Conservation (phyloP, 2,113 vertebrate genomes). For the Machaerirhynchus nigripectus region DNA sequence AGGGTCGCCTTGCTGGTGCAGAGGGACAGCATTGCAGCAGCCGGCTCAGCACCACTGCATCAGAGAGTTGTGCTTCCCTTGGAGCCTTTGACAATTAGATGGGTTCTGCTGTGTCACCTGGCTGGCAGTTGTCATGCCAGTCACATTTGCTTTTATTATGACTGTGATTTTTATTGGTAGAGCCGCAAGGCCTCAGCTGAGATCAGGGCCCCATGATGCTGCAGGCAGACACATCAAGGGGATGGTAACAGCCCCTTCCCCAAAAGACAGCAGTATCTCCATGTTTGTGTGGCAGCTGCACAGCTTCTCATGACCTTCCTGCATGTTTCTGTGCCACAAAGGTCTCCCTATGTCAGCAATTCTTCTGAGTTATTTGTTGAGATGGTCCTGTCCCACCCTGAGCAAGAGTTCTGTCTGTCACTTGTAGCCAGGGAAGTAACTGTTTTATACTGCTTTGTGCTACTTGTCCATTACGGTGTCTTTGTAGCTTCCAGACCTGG, state of each 20-base stretch:
- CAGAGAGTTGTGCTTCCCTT: neutral
- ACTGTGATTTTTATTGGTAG: neutral
- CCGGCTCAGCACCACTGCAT: neutral
- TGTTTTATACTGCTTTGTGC: neutral
- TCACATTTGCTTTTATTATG: neutral
- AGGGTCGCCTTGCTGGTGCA: neutral
- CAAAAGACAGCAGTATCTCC: neutral
- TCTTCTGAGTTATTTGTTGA: neutral
- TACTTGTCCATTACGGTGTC: neutral
- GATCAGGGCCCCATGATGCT: accelerated
- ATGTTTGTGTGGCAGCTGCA: neutral
- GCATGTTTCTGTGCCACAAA: neutral
- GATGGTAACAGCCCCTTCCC: neutral
- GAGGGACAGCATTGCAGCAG: neutral
- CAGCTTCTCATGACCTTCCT: neutral
- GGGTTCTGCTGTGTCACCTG: slow-evolving; percentile 46
- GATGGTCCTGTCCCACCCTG: neutral
- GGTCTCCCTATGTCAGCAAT: neutral
- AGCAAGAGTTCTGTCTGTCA: neutral
- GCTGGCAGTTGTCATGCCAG: slow-evolving; percentile 4
- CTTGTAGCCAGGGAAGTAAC: neutral
- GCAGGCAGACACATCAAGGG: neutral
- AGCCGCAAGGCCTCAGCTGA: neutral
- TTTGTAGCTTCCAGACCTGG: neutral
- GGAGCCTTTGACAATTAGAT: neutral